phyloP scores from a whole-genome alignment of 2,113 vertebrate species.

The Pseudorectes ferrugineus region DNA sequence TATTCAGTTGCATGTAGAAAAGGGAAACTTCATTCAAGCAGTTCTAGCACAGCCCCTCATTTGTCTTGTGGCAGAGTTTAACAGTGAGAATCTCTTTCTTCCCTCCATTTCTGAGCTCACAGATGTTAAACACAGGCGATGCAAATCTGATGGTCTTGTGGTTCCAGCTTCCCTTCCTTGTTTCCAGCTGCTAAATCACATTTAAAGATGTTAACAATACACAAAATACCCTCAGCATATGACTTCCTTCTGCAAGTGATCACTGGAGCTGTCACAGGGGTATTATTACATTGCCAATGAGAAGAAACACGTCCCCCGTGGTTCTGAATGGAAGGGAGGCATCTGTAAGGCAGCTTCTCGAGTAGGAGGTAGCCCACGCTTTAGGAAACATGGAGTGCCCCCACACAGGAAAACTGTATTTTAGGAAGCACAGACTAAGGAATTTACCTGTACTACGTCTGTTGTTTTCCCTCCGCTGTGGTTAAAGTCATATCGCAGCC shows the following conservation, averaged over 20 bases:
- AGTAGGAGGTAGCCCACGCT: background rate
- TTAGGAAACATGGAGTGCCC: background rate
- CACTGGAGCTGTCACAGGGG: background rate
- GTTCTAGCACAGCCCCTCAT: background rate
- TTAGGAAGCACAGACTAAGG: background rate
- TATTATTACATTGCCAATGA: conserved; percentile 29
- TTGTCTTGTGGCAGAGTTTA: background rate
- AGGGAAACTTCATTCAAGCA: background rate
- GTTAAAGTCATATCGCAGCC: background rate
- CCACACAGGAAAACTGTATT: background rate
- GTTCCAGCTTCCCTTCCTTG: background rate
- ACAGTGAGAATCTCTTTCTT: background rate
- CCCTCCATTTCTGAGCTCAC: background rate
- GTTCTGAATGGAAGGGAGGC: background rate
- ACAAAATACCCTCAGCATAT: background rate
- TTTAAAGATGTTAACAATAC: conserved; percentile 29
- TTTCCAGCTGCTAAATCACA: conserved; percentile 35
- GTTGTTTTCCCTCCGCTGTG: background rate
- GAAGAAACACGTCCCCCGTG: background rate
- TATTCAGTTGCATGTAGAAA: background rate
- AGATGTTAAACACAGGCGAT: background rate
- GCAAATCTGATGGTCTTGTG: background rate
- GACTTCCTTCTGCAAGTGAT: background rate
- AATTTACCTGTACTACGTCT: background rate
- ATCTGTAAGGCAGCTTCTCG: background rate